A percentile compares a stretch with the other conserved stretches of the same genome.
These are phyloP conservation scores for Stratiomys singularior DNA, from an alignment of 2,888 invertebrate species.

Conservation along the genomic window DNA sequence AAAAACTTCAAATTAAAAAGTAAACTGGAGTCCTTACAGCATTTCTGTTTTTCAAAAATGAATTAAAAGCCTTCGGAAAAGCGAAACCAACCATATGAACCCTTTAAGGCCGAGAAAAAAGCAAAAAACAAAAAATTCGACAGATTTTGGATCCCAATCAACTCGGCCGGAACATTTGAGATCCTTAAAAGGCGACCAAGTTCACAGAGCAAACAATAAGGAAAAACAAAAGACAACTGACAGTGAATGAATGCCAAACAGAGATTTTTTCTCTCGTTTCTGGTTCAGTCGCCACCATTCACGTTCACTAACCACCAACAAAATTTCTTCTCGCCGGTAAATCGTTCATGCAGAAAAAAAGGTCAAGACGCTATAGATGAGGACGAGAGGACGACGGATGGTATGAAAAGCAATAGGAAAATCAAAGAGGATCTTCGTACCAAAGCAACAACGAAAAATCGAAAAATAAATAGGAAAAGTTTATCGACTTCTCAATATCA, in stretches of 20 bases:
- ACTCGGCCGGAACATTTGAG: not conserved
- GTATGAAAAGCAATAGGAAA: not conserved
- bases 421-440: not conserved
- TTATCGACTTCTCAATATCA: not conserved
- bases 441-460: no score
- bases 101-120: not conserved
- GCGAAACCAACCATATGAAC: not conserved
- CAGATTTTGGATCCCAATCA: not conserved
- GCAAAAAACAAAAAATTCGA: not conserved
- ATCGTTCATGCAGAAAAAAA: not conserved
- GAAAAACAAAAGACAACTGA: not conserved
- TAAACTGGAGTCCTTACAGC: not conserved
- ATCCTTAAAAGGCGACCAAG: not conserved
- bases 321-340: not conserved
- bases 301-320: no score
- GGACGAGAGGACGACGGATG: not conserved
- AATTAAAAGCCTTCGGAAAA: not conserved
- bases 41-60: not conserved
- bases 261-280: not conserved
- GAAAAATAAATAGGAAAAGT: conserved; percentile 4
- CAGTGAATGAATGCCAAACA: not conserved
- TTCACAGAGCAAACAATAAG: not conserved
- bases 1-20: not conserved
- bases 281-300: not conserved
- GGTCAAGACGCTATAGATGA: not conserved